Conservation (phyloP, 2,888 invertebrate genomes). For the Priocnemis perturbator region DNA sequence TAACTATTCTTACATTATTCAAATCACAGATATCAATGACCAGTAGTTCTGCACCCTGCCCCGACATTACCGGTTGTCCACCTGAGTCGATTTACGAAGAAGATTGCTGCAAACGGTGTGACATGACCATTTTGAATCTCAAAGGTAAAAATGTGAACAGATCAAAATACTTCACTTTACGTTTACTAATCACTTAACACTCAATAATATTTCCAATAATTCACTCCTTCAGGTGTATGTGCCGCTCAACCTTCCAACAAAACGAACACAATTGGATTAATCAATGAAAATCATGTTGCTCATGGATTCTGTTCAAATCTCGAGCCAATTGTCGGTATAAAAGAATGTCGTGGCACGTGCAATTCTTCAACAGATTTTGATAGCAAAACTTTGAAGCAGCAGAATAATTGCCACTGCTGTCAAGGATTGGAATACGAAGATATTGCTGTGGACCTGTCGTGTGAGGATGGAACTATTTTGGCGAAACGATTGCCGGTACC, state of each 20-base stretch:
- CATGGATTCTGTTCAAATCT: constrained; percentile 83
- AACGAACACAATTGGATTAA: constrained; percentile 78
- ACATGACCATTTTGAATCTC: constrained; percentile 64
- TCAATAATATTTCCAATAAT: background rate
- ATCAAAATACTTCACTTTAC: background rate
- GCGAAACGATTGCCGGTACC: constrained; percentile 68
- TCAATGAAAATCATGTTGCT: constrained; percentile 74
- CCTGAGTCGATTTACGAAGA: constrained; percentile 78
- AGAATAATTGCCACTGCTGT: constrained; percentile 69
- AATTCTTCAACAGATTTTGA: constrained; percentile 84
- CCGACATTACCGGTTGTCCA: constrained; percentile 80
- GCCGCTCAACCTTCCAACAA: constrained; percentile 77
- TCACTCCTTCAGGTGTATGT: constrained; percentile 72
- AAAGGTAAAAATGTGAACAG: background rate
- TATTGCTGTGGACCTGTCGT: constrained; percentile 73
- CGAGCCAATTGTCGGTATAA: constrained; percentile 79
- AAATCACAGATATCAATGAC: constrained; percentile 41
- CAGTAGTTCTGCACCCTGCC: constrained; percentile 77
- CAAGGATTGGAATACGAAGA: constrained; percentile 66
- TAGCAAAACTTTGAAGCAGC: constrained; percentile 76
- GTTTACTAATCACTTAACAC: background rate
- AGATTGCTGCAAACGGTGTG: constrained; percentile 84
- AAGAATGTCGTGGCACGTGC: constrained; percentile 84
- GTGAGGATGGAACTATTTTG: constrained; percentile 74
- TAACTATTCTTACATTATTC: background rate